Percentiles rank a stretch among this genome's conserved stretches.
Evolutionary conservation across 30 jellyfish, hydroid and myxozoan genomes (phyloP).

Genomic region (Aurelia sp.): DNA sequence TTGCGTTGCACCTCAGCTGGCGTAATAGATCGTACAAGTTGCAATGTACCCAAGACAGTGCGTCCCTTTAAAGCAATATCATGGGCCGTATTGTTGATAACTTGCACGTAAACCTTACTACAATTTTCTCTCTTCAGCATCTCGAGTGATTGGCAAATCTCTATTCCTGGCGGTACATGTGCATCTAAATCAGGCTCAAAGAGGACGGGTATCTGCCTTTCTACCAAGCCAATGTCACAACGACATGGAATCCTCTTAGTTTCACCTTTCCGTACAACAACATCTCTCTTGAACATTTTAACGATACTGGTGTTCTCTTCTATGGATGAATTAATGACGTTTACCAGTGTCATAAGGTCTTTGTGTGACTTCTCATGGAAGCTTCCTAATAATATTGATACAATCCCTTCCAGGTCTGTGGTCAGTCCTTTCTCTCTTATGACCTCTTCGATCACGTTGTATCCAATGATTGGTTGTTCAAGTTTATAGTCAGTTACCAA

Average conservation of each 20-base stretch:
- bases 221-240: no score
- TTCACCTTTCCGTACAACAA: no score
- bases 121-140: slow-evolving; percentile 1
- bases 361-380: background rate
- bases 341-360: background rate
- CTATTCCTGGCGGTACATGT: no score
- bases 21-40: background rate
- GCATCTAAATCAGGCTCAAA: no score
- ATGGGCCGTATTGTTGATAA: background rate
- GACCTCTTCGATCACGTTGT: background rate
- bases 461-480: slow-evolving; percentile 3
- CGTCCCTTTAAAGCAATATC: slow-evolving; percentile 7
- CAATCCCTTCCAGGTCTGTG: no score
- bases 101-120: background rate
- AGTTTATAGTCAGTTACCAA: background rate
- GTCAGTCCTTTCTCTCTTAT: background rate
- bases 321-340: background rate
- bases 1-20: slow-evolving; percentile 7
- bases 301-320: no score
- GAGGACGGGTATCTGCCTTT: no score
- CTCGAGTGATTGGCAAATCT: no score
- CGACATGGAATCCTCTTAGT: no score
- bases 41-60: slow-evolving; percentile 3
- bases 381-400: background rate
- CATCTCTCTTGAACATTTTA: no score